These are phyloP conservation scores for Dinocampus coccinellae DNA, from an alignment of 2,888 invertebrate genomes.

Conservation along the genomic window DNA sequence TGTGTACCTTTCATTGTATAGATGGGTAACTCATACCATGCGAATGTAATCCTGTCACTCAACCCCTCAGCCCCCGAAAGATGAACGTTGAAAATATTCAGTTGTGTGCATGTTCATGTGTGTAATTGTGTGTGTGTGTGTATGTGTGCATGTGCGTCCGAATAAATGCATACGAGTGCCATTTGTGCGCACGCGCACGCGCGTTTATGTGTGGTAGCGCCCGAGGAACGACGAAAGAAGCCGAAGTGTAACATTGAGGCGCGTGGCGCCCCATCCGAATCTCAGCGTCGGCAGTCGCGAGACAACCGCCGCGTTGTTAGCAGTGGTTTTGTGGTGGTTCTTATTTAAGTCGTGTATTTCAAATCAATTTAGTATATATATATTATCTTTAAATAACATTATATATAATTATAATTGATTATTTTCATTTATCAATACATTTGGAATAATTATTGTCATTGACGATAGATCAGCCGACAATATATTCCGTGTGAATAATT, in stretches of 20 bases:
- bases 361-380: background rate
- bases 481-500: background rate
- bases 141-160: conserved; percentile 40
- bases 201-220: background rate
- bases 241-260: conserved; percentile 59
- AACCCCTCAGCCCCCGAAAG: conserved; percentile 47
- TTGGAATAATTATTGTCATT: background rate
- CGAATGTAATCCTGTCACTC: conserved; percentile 53
- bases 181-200: conserved; percentile 19
- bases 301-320: conserved; percentile 61
- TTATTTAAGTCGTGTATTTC: background rate
- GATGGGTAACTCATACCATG: conserved; percentile 41
- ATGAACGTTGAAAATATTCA: conserved; percentile 20
- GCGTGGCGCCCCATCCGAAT: conserved; percentile 63
- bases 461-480: background rate
- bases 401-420: background rate
- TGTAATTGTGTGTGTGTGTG: conserved; percentile 22
- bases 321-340: conserved; percentile 34
- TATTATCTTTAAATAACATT: too few species aligned
- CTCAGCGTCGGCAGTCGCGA: conserved; percentile 64
- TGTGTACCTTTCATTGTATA: conserved; percentile 39
- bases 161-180: background rate
- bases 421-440: background rate
- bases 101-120: conserved; percentile 42
- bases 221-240: conserved; percentile 48